phyloP scores from a whole-genome alignment of 2,888 invertebrate genomes.

The Gymnosoma rotundatum region DNA sequence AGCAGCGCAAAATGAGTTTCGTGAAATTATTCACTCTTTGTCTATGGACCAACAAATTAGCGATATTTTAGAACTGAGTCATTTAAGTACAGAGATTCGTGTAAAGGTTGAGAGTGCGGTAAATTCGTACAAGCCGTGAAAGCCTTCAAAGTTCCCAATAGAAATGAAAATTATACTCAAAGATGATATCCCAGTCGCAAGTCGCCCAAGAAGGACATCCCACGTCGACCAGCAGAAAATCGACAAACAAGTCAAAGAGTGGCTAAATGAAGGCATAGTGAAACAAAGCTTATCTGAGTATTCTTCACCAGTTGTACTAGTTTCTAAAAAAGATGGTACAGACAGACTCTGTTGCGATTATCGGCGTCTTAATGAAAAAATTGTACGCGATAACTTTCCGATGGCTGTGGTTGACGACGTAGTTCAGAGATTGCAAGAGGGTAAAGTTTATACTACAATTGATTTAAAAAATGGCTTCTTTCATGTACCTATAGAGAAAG shows the following conservation, averaged over 20 bases:
- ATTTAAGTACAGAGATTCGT: conserved; percentile 18
- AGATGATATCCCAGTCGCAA: conserved; percentile 46
- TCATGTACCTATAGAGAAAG: conserved; percentile 69
- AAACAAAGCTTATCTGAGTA: conserved; percentile 17
- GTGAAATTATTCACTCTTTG: conserved; percentile 25
- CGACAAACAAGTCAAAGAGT: conserved; percentile 54
- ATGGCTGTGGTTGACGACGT: conserved; percentile 68
- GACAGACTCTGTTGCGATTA: conserved; percentile 70
- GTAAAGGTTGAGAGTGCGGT: not conserved
- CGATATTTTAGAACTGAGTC: conserved; percentile 25
- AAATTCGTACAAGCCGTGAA: not conserved
- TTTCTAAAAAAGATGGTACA: conserved; percentile 64
- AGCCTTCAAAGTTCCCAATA: conserved; percentile 9
- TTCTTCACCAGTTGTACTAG: conserved; percentile 57
- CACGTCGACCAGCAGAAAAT: conserved; percentile 47
- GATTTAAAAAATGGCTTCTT: conserved; percentile 72
- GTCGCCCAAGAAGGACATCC: not conserved
- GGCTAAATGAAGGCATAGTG: conserved; percentile 63
- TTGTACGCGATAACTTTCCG: conserved; percentile 70
- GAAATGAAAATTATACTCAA: conserved; percentile 41
- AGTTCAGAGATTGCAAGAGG: conserved; percentile 62
- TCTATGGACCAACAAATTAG: conserved; percentile 10
- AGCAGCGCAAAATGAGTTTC: conserved; percentile 19
- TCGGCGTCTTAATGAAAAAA: conserved; percentile 68
- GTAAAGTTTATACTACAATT: conserved; percentile 70